Conservation (phyloP, 2,797 vertebrate genomes). For the Neoniphon sammara region DNA sequence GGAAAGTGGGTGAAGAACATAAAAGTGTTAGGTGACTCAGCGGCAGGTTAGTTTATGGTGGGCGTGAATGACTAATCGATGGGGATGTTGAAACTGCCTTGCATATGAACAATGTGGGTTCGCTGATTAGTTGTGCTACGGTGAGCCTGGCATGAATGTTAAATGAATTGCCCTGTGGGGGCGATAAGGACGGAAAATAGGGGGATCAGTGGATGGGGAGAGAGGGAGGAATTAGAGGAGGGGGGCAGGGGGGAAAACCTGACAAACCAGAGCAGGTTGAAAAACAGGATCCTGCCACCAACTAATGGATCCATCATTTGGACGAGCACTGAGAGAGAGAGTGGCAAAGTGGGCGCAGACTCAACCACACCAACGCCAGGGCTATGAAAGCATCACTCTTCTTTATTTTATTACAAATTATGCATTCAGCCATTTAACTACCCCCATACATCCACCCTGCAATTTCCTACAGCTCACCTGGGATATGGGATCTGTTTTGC, state of each 20-base stretch:
- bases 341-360: background rate
- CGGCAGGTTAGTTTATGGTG: background rate
- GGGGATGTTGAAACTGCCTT: background rate
- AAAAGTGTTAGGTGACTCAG: background rate
- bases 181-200: constrained; percentile 11
- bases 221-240: background rate
- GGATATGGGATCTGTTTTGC: constrained; percentile 13
- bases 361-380: constrained; percentile 6
- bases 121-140: background rate
- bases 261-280: constrained; percentile 6
- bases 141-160: background rate
- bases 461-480: constrained; percentile 14
- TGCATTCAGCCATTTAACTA: constrained; percentile 24
- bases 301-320: constrained; percentile 18
- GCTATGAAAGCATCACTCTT: constrained; percentile 25
- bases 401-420: constrained; percentile 42
- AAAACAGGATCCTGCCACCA: background rate
- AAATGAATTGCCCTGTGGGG: constrained; percentile 24
- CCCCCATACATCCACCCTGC: too few relatives aligned
- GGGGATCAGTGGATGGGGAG: constrained; percentile 4
- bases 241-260: background rate
- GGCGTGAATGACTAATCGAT: background rate
- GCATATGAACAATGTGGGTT: constrained; percentile 9
- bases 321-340: background rate
- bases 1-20: background rate